Percentiles rank a stretch among this genome's conserved stretches.
Evolutionary conservation across 2,888 invertebrate genomes (phyloP).

Genomic region (Sarcophaga variegata): DNA sequence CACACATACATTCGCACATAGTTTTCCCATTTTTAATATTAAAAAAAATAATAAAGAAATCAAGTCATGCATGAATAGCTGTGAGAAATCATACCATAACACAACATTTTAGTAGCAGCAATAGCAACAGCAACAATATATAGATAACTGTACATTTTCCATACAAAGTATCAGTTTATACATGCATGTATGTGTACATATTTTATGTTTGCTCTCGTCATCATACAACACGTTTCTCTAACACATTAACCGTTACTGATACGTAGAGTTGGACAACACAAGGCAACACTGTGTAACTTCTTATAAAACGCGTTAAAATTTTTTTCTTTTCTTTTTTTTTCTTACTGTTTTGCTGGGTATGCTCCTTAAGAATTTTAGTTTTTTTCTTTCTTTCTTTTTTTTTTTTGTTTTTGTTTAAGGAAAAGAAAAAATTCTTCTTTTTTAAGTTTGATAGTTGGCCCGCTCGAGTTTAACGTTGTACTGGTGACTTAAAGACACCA

Average conservation of each 20-base stretch:
- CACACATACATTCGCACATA: neutral
- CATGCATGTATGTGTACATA: neutral
- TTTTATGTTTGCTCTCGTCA: neutral
- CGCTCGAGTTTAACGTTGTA: constrained; percentile 10
- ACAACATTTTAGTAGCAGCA: constrained; percentile 33
- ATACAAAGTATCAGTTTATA: neutral
- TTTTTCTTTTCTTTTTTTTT: neutral
- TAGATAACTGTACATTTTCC: neutral
- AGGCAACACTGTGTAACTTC: neutral
- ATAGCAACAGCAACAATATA: constrained; percentile 18
- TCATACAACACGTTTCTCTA: neutral
- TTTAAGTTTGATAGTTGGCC: neutral
- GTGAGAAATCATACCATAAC: constrained; percentile 45
- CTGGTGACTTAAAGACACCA: constrained; percentile 49
- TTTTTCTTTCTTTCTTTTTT: neutral
- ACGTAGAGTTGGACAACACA: neutral
- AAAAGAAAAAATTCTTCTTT: neutral
- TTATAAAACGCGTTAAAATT: neutral
- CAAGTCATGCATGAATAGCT: constrained; percentile 43
- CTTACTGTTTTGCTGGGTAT: neutral
- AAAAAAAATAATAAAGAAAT: constrained; percentile 57
- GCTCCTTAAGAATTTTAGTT: neutral
- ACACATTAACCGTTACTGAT: neutral
- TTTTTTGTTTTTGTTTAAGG: neutral
- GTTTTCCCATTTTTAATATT: constrained; percentile 65